These are phyloP conservation scores for Chaetops frenatus DNA, from an alignment of 2,113 vertebrate species.

Conservation along the genomic window DNA sequence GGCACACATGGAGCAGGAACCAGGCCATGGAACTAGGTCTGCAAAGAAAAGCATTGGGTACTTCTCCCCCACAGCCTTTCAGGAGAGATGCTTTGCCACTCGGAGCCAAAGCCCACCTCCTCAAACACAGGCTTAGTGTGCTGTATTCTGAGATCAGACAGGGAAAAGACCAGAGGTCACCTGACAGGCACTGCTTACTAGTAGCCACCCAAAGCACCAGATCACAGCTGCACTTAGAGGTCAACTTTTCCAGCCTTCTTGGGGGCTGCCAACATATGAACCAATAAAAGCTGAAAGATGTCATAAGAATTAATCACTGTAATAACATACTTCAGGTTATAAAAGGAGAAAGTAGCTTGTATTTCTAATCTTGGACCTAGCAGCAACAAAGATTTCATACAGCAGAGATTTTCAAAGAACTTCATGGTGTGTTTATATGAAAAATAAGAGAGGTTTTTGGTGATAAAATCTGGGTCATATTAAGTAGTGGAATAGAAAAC, in stretches of 20 bases:
- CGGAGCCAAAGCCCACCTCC: neutral
- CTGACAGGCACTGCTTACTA: neutral
- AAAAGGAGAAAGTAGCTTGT: neutral
- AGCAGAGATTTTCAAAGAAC: neutral
- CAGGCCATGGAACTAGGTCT: neutral
- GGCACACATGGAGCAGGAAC: neutral
- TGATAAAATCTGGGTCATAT: neutral
- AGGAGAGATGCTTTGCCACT: neutral
- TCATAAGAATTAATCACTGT: neutral
- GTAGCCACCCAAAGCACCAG: neutral
- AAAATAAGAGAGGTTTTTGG: neutral
- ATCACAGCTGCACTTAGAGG: neutral
- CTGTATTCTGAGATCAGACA: neutral
- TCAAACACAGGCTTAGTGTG: neutral
- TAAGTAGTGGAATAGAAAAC: neutral
- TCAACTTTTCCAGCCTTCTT: neutral
- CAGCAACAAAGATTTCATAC: neutral
- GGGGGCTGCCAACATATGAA: neutral
- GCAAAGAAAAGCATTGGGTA: neutral
- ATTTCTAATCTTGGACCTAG: neutral
- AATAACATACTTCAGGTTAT: neutral
- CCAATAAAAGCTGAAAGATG: neutral
- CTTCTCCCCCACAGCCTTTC: neutral
- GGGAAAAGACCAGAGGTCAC: neutral
- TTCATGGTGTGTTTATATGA: neutral